phyloP scores from a whole-genome alignment of 2,888 invertebrate genomes.

The Digitonthophagus gazella region DNA sequence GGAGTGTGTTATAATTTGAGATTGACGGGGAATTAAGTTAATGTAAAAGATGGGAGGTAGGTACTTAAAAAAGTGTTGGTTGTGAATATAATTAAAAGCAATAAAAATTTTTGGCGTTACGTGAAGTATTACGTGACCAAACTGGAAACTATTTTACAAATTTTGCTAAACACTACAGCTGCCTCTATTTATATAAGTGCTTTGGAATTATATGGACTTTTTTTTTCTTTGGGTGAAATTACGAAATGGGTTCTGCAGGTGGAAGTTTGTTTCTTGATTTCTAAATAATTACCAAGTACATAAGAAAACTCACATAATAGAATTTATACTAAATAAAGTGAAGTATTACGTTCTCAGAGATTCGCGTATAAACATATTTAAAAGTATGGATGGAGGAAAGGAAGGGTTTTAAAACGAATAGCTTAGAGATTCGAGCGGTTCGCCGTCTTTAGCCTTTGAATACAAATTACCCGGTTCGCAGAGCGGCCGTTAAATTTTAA shows the following conservation, averaged over 20 bases:
- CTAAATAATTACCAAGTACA: not conserved
- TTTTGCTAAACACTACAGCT: not conserved
- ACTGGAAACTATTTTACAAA: not conserved
- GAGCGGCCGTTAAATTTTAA: conserved; percentile 2
- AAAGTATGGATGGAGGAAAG: too few relatives aligned
- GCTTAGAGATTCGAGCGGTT: not conserved
- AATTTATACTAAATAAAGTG: too few relatives aligned
- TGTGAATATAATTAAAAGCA: not conserved
- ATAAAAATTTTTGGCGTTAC: not conserved
- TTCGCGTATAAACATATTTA: not conserved
- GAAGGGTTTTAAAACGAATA: not conserved
- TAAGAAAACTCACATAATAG: too few relatives aligned
- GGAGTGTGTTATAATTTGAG: not conserved
- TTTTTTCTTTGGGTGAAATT: not conserved
- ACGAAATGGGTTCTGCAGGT: not conserved
- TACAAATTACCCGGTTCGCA: not conserved
- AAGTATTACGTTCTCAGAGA: not conserved
- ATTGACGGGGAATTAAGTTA: not conserved
- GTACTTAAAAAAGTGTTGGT: not conserved
- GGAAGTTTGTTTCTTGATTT: not conserved
- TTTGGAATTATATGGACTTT: not conserved
- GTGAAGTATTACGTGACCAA: not conserved
- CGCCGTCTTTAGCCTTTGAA: not conserved
- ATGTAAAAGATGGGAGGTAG: too few relatives aligned
- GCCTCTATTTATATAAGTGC: not conserved